Conservation (phyloP, 2,113 vertebrate species). For the Hemichromis elongatus region DNA sequence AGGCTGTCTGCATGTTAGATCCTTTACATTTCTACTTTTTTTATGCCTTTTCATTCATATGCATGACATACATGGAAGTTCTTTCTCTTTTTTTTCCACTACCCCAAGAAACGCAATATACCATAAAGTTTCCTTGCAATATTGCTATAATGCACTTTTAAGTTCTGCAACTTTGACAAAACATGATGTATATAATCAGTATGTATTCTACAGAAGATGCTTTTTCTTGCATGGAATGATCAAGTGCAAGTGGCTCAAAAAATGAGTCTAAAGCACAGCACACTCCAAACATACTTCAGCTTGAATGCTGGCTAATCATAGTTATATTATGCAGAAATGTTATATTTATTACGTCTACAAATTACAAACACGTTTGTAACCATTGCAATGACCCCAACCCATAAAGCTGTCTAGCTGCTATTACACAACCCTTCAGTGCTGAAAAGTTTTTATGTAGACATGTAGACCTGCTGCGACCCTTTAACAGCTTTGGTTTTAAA, state of each 20-base stretch:
- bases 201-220: constrained; percentile 36
- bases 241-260: neutral
- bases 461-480: neutral
- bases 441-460: neutral
- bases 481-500: neutral
- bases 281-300: neutral
- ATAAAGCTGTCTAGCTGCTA: neutral
- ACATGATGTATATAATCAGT: constrained; percentile 40
- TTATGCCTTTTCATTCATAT: constrained; percentile 50
- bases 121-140: constrained; percentile 53
- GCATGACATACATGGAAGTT: constrained; percentile 58
- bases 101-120: constrained; percentile 32
- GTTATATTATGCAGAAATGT: constrained; percentile 23
- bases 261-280: neutral
- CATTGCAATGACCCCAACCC: constrained; percentile 19
- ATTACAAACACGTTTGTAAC: constrained; percentile 4
- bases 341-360: constrained; percentile 14
- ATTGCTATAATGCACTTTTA: constrained; percentile 65
- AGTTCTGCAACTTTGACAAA: constrained; percentile 29
- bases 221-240: constrained; percentile 27
- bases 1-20: constrained; percentile 66
- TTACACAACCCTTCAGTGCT: neutral
- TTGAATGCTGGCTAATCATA: neutral
- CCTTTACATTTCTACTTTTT: constrained; percentile 26
- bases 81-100: constrained; percentile 25